Conservation (phyloP, 1,140 invertebrate species). For the Drosophila arizonae region DNA sequence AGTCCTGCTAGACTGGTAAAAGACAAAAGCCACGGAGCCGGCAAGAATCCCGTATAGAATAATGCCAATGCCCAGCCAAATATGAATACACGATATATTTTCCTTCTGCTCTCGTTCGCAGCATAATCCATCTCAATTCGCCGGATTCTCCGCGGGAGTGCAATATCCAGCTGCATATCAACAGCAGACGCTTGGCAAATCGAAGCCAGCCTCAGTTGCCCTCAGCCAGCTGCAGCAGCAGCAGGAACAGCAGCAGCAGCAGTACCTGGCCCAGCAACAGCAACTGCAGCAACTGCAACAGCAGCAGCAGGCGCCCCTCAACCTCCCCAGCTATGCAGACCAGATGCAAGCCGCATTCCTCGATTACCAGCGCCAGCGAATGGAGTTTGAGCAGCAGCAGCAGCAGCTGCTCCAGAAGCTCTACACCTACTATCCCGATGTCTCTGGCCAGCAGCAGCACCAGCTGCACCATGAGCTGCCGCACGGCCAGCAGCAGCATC, state of each 20-base stretch:
- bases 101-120: not conserved
- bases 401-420: slow-evolving; percentile 65
- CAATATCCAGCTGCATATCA: slow-evolving; percentile 39
- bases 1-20: slow-evolving; percentile 35
- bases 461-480: slow-evolving; percentile 14
- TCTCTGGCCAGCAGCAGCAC: slow-evolving; percentile 28
- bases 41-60: too few relatives aligned
- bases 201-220: slow-evolving; percentile 10
- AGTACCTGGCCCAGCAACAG: slow-evolving; percentile 18
- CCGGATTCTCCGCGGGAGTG: slow-evolving; percentile 22
- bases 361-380: slow-evolving; percentile 65
- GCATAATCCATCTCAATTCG: slow-evolving; percentile 43
- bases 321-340: slow-evolving; percentile 60
- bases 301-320: slow-evolving; percentile 1
- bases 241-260: slow-evolving; percentile 15
- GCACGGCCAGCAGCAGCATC: slow-evolving; percentile 3
- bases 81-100: too few relatives aligned
- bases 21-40: not conserved
- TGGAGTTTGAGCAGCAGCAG: slow-evolving; percentile 68
- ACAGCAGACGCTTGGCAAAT: slow-evolving; percentile 24
- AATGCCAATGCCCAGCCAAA: too few relatives aligned
- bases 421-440: slow-evolving; percentile 58
- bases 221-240: slow-evolving; percentile 27
- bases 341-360: slow-evolving; percentile 70
- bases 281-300: slow-evolving; percentile 19